Conservation (phyloP, 2,888 invertebrate genomes). For the Heliothis peltigera region DNA sequence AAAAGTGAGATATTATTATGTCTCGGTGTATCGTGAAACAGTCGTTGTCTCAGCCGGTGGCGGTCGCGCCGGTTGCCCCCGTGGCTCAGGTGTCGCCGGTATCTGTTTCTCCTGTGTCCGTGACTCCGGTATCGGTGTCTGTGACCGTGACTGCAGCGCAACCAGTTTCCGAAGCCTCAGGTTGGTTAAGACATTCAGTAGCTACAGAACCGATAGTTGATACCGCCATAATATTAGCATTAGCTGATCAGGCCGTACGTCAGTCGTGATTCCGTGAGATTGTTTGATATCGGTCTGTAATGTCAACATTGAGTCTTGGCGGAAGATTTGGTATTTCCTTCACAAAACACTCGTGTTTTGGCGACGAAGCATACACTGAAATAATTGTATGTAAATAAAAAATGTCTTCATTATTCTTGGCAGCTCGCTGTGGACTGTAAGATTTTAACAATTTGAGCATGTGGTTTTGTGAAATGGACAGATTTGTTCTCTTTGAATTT, state of each 20-base stretch:
- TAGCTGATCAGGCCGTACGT: slow-evolving; percentile 5
- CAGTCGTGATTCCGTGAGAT: slow-evolving; percentile 15
- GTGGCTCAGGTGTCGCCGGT: slow-evolving; percentile 64
- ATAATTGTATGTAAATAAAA: slow-evolving; percentile 48
- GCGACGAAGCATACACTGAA: slow-evolving; percentile 37
- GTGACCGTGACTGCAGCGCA: slow-evolving; percentile 63
- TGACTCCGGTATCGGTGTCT: slow-evolving; percentile 65
- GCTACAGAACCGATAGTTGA: slow-evolving; percentile 3
- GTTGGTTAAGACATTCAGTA: slow-evolving; percentile 62
- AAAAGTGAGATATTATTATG: slow-evolving; percentile 72
- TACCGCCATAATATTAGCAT: slow-evolving; percentile 19
- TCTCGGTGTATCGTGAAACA: slow-evolving; percentile 88
- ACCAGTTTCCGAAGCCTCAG: slow-evolving; percentile 72
- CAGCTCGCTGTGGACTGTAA: slow-evolving; percentile 13
- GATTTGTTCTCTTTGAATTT: slow-evolving; percentile 23
- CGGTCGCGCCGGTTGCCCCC: slow-evolving; percentile 62
- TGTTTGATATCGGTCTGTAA: slow-evolving; percentile 32
- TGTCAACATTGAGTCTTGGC: slow-evolving; percentile 59
- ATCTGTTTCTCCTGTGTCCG: slow-evolving; percentile 68
- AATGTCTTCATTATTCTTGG: slow-evolving; percentile 48
- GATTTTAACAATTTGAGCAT: slow-evolving; percentile 10
- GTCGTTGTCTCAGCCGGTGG: slow-evolving; percentile 80
- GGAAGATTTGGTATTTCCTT: slow-evolving; percentile 39
- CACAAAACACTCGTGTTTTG: slow-evolving; percentile 46
- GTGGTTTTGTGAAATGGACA: slow-evolving; percentile 12